Evolutionary conservation across 1,140 invertebrate species (phyloP).

Genomic region (Propsilocerus akamusi): DNA sequence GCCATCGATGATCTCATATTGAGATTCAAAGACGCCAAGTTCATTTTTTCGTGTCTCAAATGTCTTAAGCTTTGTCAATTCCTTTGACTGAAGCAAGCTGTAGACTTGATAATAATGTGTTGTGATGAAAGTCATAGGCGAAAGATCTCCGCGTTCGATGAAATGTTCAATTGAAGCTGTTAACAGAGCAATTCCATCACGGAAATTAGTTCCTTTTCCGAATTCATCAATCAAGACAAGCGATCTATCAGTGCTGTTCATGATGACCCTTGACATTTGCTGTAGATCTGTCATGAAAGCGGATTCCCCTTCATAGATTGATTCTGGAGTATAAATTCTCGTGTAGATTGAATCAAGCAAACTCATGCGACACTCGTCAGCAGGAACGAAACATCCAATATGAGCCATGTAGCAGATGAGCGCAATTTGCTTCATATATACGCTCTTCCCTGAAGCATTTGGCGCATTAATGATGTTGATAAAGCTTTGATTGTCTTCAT

Average conservation of each 20-base stretch:
- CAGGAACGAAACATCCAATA: conserved; percentile 68
- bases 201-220: conserved; percentile 56
- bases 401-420: conserved; percentile 60
- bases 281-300: conserved; percentile 60
- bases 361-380: conserved; percentile 39
- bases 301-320: conserved; percentile 47
- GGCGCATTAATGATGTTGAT: conserved; percentile 63
- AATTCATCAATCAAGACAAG: conserved; percentile 70
- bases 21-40: background rate
- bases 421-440: conserved; percentile 62
- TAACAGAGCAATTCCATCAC: conserved; percentile 44
- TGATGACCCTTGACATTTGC: conserved; percentile 43
- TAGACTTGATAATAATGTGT: conserved; percentile 4
- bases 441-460: conserved; percentile 73
- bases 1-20: background rate
- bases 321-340: conserved; percentile 41
- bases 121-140: conserved; percentile 1
- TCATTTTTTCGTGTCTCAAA: background rate
- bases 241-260: conserved; percentile 34
- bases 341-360: conserved; percentile 48
- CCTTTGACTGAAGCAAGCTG: background rate
- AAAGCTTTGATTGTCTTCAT: conserved; percentile 25
- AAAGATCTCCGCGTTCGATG: background rate
- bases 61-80: background rate
- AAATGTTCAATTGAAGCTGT: conserved; percentile 10